phyloP scores from a whole-genome alignment of 2,113 vertebrate species.

The Zeus faber region DNA sequence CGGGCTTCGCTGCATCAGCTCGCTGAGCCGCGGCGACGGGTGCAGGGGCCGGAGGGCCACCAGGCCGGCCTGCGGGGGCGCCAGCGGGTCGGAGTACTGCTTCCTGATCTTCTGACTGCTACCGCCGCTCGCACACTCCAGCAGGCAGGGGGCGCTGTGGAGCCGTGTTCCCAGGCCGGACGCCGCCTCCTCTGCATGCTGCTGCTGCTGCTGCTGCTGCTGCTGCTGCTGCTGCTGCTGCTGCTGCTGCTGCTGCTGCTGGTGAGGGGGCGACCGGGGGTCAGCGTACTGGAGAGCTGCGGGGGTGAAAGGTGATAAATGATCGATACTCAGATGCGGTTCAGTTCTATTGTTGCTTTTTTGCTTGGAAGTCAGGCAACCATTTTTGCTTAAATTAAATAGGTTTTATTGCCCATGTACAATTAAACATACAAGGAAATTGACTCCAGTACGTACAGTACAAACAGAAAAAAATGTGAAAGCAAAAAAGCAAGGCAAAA shows the following conservation, averaged over 20 bases:
- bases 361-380: too few relatives aligned
- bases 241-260: conserved; percentile 68
- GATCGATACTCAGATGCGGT: too few relatives aligned
- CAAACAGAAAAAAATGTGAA: too few relatives aligned
- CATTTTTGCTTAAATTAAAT: too few relatives aligned
- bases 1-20: conserved; percentile 92
- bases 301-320: background rate
- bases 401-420: too few relatives aligned
- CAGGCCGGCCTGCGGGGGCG: conserved; percentile 52
- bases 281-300: conserved; percentile 51
- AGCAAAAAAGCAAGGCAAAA: too few relatives aligned
- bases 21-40: conserved; percentile 88
- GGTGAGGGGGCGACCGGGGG: conserved; percentile 40
- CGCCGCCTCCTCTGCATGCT: too few relatives aligned
- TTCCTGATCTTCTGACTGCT: conserved; percentile 89
- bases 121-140: conserved; percentile 78
- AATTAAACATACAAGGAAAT: too few relatives aligned
- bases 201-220: conserved; percentile 67
- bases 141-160: conserved; percentile 94
- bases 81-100: conserved; percentile 88
- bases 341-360: too few relatives aligned
- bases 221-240: conserved; percentile 67
- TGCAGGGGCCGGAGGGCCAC: conserved; percentile 80
- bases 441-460: too few relatives aligned
- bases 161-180: conserved; percentile 86